A percentile compares a stretch with the other conserved stretches of the same genome.
phyloP scores from a whole-genome alignment of 1,140 invertebrate genomes.

The Anastrepha ludens region DNA sequence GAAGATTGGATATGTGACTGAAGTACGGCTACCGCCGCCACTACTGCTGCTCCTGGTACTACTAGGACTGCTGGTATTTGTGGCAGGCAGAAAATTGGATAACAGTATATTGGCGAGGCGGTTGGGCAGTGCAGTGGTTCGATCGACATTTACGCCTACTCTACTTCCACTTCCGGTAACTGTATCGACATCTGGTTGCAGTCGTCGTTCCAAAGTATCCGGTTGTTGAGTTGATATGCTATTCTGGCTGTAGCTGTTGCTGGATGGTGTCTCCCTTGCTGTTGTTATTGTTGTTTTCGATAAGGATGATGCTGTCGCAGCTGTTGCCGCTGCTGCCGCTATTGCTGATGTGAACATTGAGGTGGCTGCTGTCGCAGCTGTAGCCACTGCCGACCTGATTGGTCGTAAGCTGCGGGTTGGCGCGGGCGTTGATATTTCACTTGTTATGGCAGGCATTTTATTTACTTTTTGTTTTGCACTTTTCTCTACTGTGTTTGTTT shows the following conservation, averaged over 20 bases:
- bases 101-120: constrained; percentile 26
- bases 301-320: background rate
- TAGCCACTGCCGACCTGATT: constrained; percentile 3
- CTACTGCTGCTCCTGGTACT: background rate
- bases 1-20: constrained; percentile 59
- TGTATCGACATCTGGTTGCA: constrained; percentile 49
- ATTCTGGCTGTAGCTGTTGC: background rate
- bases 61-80: background rate
- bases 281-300: background rate
- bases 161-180: constrained; percentile 41
- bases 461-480: constrained; percentile 18
- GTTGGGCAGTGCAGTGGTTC: background rate
- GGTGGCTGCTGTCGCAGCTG: constrained; percentile 38
- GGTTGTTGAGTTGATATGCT: constrained; percentile 24
- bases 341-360: constrained; percentile 5
- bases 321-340: background rate
- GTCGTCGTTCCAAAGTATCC: constrained; percentile 36
- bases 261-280: background rate
- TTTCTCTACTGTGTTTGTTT: background rate
- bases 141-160: constrained; percentile 32
- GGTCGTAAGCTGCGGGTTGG: constrained; percentile 17
- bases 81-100: constrained; percentile 49
- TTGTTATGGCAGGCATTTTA: constrained; percentile 52
- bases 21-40: background rate
- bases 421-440: constrained; percentile 10